Percentiles rank a stretch among this genome's conserved stretches.
Conservation (phyloP, 2,888 invertebrate species). For the Agapetus fuscipes region DNA sequence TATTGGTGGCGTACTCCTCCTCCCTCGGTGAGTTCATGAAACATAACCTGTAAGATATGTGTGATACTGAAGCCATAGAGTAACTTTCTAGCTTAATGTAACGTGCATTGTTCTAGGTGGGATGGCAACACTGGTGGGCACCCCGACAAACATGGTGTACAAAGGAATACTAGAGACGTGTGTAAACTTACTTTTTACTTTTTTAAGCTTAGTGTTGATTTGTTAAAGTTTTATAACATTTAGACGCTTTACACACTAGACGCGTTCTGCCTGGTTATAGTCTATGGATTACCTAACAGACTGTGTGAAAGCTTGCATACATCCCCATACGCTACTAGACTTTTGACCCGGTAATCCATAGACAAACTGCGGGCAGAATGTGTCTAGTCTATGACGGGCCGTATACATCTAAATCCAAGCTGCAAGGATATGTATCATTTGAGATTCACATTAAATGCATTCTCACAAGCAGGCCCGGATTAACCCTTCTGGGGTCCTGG, state of each 20-base stretch:
- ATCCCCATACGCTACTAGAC: too few species aligned
- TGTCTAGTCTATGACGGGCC: too few species aligned
- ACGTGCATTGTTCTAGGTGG: constrained; percentile 32
- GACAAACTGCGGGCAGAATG: too few species aligned
- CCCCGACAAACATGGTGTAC: constrained; percentile 58
- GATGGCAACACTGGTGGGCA: constrained; percentile 55
- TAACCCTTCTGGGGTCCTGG: too few species aligned
- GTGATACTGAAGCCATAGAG: background rate
- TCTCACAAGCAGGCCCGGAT: too few species aligned
- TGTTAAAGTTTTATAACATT: too few species aligned
- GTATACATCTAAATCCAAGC: too few species aligned
- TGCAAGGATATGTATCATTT: too few species aligned
- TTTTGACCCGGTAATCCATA: too few species aligned
- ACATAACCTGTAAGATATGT: background rate
- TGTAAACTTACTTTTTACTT: constrained; percentile 18
- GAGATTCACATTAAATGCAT: too few species aligned
- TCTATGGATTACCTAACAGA: too few species aligned
- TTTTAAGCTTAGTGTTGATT: background rate
- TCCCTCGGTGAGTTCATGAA: constrained; percentile 36
- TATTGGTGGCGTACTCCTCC: constrained; percentile 57
- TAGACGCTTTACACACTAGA: background rate
- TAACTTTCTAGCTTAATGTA: background rate
- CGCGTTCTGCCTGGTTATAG: background rate
- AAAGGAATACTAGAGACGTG: constrained; percentile 53
- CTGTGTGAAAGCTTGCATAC: too few species aligned